A percentile compares a stretch with the other conserved stretches of the same genome.
phyloP scores from a whole-genome alignment of 2,113 vertebrate genomes.

The Rhinichthys klamathensis region DNA sequence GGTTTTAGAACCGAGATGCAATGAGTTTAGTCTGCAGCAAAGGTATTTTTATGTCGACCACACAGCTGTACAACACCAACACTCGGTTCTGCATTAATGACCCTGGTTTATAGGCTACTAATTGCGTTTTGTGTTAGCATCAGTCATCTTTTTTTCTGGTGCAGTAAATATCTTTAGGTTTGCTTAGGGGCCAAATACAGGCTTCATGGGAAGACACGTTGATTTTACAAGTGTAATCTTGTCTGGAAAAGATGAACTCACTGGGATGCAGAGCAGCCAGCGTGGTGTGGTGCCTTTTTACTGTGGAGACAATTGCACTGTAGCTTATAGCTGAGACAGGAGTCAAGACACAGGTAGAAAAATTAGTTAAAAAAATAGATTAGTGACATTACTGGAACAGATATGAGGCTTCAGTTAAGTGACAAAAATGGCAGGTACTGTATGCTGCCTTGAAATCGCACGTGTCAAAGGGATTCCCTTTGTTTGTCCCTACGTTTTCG shows the following conservation, averaged over 20 bases:
- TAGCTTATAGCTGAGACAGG: slow-evolving; percentile 59
- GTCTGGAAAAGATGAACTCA: slow-evolving; percentile 58
- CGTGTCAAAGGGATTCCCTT: background rate
- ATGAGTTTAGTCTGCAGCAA: background rate
- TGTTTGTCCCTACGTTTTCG: too few species aligned
- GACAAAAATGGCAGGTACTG: background rate
- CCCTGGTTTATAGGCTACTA: background rate
- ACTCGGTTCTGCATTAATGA: slow-evolving; percentile 27
- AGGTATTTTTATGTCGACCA: background rate
- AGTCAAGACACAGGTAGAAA: slow-evolving; percentile 5
- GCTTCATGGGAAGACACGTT: slow-evolving; percentile 40
- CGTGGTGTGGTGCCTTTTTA: slow-evolving; percentile 66
- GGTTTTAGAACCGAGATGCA: background rate
- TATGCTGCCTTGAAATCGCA: background rate
- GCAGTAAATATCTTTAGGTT: slow-evolving; percentile 25
- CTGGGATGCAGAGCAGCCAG: slow-evolving; percentile 54
- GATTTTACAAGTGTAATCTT: slow-evolving; percentile 52
- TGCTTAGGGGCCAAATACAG: background rate
- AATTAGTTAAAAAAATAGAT: too few species aligned
- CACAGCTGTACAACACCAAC: slow-evolving; percentile 24
- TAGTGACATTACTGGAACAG: slow-evolving; percentile 28
- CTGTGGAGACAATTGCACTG: slow-evolving; percentile 66
- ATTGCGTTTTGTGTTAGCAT: slow-evolving; percentile 13
- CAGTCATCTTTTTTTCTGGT: slow-evolving; percentile 1
- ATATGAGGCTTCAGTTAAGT: background rate